phyloP scores from a whole-genome alignment of 1,140 invertebrate genomes.

The Odontomachus brunneus region DNA sequence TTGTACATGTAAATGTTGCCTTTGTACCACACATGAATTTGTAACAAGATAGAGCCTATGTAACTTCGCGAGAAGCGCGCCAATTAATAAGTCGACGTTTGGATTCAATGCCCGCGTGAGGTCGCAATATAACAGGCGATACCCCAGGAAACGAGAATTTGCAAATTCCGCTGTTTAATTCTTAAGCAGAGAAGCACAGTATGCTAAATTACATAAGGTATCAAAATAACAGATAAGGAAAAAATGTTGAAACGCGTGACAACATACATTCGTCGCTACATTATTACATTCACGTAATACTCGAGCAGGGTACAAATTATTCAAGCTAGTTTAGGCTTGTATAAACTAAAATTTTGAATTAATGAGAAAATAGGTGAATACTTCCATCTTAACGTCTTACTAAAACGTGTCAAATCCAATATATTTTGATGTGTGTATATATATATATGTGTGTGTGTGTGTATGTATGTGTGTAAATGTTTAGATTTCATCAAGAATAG shows the following conservation, averaged over 20 bases:
- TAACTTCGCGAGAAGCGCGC: conserved; percentile 8
- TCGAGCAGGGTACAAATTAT: background rate
- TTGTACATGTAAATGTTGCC: background rate
- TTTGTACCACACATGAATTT: conserved; percentile 31
- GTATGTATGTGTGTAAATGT: conserved; percentile 19
- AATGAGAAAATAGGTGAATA: conserved; percentile 8
- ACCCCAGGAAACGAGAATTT: conserved; percentile 22
- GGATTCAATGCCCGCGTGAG: background rate
- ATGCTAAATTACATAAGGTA: background rate
- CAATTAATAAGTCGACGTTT: conserved; percentile 28
- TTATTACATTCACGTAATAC: background rate
- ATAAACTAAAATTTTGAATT: conserved; percentile 29
- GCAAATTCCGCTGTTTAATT: background rate
- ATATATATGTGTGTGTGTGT: conserved; percentile 9
- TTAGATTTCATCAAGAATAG: conserved; percentile 34
- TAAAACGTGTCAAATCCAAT: conserved; percentile 37
- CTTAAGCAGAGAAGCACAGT: background rate
- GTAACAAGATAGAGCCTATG: conserved; percentile 34
- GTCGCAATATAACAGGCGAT: background rate
- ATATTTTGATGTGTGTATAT: background rate
- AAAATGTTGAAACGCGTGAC: conserved; percentile 12
- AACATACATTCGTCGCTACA: conserved; percentile 12
- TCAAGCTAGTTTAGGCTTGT: background rate
- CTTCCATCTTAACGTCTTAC: conserved; percentile 16
- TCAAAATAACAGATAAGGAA: background rate